Evolutionary conservation across 2,113 vertebrate genomes (phyloP).

Genomic region (Sturnira hondurensis): DNA sequence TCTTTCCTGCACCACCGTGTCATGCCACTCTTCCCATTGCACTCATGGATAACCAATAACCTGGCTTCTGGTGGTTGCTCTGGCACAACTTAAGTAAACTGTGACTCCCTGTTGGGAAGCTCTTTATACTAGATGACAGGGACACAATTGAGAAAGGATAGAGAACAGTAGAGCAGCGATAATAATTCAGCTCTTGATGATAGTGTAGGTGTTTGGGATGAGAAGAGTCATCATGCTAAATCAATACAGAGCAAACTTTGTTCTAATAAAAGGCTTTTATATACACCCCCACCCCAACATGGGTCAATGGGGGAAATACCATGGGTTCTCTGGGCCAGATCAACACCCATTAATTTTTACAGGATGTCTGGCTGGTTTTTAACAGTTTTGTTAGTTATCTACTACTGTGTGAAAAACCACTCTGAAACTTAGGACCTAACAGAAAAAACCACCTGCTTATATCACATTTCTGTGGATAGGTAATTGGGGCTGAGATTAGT

Average conservation of each 20-base stretch:
- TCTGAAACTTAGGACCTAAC: background rate
- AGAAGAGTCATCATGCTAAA: background rate
- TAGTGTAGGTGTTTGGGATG: background rate
- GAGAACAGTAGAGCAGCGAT: background rate
- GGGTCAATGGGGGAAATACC: background rate
- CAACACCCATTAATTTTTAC: background rate
- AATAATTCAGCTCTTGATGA: background rate
- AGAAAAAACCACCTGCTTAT: background rate
- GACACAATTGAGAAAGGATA: background rate
- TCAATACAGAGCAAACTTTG: background rate
- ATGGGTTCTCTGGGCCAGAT: background rate
- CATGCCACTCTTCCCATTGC: background rate
- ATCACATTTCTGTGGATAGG: background rate
- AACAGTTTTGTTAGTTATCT: background rate
- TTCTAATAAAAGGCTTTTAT: background rate
- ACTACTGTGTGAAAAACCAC: background rate
- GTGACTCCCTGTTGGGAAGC: background rate
- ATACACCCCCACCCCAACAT: no score
- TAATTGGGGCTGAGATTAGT: background rate
- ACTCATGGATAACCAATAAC: background rate
- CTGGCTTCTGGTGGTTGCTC: background rate
- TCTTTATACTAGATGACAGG: background rate
- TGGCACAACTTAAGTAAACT: background rate
- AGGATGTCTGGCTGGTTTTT: background rate
- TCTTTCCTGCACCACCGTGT: background rate